Conservation (phyloP, 2,113 vertebrate species). For the Pelusios castaneus region DNA sequence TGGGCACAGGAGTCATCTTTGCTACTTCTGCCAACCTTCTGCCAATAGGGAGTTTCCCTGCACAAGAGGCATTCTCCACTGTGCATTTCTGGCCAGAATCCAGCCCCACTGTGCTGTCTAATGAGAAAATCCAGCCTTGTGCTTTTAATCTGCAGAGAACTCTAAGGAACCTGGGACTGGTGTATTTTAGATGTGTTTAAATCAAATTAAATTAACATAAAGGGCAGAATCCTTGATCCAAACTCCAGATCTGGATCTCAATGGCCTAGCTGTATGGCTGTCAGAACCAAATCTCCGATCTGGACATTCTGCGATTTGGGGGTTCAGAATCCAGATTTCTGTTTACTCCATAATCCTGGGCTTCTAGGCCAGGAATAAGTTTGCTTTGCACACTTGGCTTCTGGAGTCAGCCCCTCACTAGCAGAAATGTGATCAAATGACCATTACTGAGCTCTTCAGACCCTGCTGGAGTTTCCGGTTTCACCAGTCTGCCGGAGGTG, state of each 20-base stretch:
- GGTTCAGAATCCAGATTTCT: neutral
- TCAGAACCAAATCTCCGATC: neutral
- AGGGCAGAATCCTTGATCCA: neutral
- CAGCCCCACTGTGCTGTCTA: neutral
- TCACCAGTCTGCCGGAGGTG: neutral
- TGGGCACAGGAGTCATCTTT: neutral
- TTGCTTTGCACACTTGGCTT: neutral
- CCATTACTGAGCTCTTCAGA: neutral
- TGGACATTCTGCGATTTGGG: neutral
- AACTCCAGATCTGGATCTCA: neutral
- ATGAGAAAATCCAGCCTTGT: neutral
- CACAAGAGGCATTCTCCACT: neutral
- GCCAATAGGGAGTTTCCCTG: neutral
- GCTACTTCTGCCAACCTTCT: neutral
- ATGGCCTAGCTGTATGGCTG: neutral
- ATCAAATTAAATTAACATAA: neutral
- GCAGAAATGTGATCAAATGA: neutral
- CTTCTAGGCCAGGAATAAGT: neutral
- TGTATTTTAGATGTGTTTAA: neutral
- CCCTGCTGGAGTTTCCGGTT: fast-evolving
- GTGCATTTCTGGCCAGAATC: neutral
- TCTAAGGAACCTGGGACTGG: neutral
- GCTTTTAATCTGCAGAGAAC: neutral
- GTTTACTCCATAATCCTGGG: neutral
- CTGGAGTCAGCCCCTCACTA: neutral